These are phyloP conservation scores for Paradoxurus hermaphroditus DNA, from an alignment of 2,113 vertebrate genomes.

Conservation along the genomic window DNA sequence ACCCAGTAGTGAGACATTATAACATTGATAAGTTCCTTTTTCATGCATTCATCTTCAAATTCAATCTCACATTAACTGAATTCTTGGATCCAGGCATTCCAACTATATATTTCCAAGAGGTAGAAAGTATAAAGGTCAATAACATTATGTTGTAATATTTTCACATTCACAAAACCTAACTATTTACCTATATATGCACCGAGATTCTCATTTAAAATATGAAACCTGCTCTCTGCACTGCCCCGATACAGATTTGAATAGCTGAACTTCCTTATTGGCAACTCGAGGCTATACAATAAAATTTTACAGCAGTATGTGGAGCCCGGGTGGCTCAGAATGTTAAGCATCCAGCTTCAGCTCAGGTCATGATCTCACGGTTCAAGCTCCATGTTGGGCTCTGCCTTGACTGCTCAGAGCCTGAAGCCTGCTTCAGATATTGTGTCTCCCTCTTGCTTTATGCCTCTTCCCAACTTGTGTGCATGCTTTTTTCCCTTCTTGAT, in stretches of 20 bases:
- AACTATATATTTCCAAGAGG: not conserved
- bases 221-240: not conserved
- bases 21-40: not conserved
- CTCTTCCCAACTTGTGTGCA: no score
- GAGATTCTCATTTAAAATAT: not conserved
- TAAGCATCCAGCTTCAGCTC: no score
- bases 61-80: not conserved
- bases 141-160: not conserved
- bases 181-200: not conserved
- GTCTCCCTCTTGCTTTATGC: no score
- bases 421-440: no score
- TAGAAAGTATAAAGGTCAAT: not conserved
- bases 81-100: not conserved
- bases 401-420: no score
- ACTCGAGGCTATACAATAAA: not conserved
- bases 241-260: not conserved
- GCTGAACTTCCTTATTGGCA: not conserved
- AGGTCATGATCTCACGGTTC: no score
- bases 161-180: not conserved
- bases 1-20: not conserved
- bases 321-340: no score
- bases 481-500: no score
- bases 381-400: no score
- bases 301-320: not conserved
- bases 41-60: not conserved